Evolutionary conservation across 1,140 invertebrate genomes (phyloP).

Genomic region (Leptestheria dahalacensis): DNA sequence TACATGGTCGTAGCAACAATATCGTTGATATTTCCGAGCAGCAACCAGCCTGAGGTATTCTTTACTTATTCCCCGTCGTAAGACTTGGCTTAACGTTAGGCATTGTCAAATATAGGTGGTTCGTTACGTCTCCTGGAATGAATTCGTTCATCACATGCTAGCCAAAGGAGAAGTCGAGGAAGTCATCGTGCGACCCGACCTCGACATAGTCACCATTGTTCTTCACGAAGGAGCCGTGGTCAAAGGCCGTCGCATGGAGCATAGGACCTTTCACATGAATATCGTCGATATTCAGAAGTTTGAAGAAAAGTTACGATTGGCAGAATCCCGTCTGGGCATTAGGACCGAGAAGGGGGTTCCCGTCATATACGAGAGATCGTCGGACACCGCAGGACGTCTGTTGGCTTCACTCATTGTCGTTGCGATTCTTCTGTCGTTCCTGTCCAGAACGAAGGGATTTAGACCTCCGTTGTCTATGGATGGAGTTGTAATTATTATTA

Average conservation of each 20-base stretch:
- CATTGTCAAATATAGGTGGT: conserved; percentile 19
- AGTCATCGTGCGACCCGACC: conserved; percentile 63
- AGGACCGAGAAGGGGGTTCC: conserved; percentile 48
- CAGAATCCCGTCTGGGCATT: conserved; percentile 64
- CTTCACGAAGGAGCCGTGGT: conserved; percentile 71
- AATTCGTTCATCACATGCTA: conserved; percentile 84
- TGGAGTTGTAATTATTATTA: neutral
- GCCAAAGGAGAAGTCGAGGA: conserved; percentile 82
- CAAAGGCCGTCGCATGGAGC: conserved; percentile 57
- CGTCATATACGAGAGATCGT: conserved; percentile 59
- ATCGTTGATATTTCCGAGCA: conserved; percentile 49
- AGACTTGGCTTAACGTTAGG: no score
- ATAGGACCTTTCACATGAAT: conserved; percentile 60
- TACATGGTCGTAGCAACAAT: conserved; percentile 53
- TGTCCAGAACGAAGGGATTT: conserved; percentile 41
- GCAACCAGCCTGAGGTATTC: conserved; percentile 52
- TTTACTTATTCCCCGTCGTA: no score
- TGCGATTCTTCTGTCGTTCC: conserved; percentile 46
- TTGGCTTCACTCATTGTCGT: conserved; percentile 48
- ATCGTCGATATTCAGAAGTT: conserved; percentile 64
- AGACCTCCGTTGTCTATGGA: conserved; percentile 49
- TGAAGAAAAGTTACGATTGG: conserved; percentile 71
- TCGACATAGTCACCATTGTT: conserved; percentile 66
- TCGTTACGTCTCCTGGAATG: conserved; percentile 79
- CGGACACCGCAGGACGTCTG: conserved; percentile 51